Evolutionary conservation across 2,797 vertebrate genomes (phyloP), one percentile per base, ranked within the genome.

Genomic region (Spinus pinus): DNA sequence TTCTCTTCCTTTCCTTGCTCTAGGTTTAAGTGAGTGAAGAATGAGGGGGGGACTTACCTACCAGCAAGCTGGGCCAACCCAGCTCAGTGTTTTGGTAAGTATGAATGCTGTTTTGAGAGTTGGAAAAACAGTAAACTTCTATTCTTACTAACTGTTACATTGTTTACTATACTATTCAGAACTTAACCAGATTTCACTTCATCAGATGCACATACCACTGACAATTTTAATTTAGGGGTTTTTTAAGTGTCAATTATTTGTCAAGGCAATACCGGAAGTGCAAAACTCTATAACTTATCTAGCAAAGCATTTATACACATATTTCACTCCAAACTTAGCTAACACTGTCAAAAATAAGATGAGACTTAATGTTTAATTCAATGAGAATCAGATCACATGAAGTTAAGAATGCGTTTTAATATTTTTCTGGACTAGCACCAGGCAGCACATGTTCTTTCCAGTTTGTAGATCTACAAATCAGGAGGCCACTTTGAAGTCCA

Each of bases 11-110:
- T 14, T 5, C 41, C 41, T 79, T 67, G 14, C 12, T 41, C 0
- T 16, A 23, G 7, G 19, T 1, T 4, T 9, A 20, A 35, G 8
- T 44, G 28, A 72, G 6, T 35, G 23, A 73, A 6, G 0, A 4
- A 24, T 2, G 7, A 35, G 8, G 1, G 27, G 4, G 14, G 7
- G 11, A 28, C 15, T 67, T 35, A 23, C 7, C 8, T 39, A 11
- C 24, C 18, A 49, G 15, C 5, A 54, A 54, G 9, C 35, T 35
- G 35, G 11, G 12, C 21, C 27, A 80, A 16, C 4, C 3, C n/a
- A 58, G 13, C 12, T 33, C 7, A 41, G 18, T 69, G 53, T 28
- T 4, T 37, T 72, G 19, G 12, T 61, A 70, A 88, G n/a, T 35
- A 31, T 22, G 17, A 64, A 72, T 66, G 6, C 11, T 42, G 2